Evolutionary conservation across 92 coral and sea anemone species (phyloP).

Genomic region (Epizoanthus illoricatus): DNA sequence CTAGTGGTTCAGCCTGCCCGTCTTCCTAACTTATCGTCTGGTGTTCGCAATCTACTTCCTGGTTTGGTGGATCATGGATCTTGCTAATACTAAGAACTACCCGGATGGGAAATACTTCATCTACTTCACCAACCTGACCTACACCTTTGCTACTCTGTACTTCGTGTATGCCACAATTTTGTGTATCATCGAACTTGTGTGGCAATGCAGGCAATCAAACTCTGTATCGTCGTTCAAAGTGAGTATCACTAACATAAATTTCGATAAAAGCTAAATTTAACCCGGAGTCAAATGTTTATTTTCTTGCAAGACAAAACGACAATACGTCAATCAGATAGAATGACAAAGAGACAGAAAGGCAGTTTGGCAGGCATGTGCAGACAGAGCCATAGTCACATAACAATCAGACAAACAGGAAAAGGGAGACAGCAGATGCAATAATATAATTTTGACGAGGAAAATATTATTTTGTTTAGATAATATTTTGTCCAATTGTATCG

Average conservation of each 20-base stretch:
- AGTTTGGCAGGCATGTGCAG: too few species aligned
- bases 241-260: background rate
- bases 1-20: constrained; percentile 23
- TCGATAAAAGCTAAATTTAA: background rate
- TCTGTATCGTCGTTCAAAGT: background rate
- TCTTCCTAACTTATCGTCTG: constrained; percentile 9
- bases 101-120: constrained; percentile 30
- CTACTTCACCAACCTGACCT: constrained; percentile 23
- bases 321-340: too few species aligned
- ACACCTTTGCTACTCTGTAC: constrained; percentile 15
- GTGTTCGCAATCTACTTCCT: constrained; percentile 21
- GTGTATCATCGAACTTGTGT: constrained; percentile 19
- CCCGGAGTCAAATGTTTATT: background rate
- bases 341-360: too few species aligned
- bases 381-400: too few species aligned
- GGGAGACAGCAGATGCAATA: too few species aligned
- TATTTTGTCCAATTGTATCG: too few species aligned
- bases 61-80: constrained; percentile 6
- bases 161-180: constrained; percentile 24
- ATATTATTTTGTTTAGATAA: too few species aligned
- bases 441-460: too few species aligned
- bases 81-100: background rate
- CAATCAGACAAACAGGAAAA: too few species aligned
- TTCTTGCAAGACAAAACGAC: too few species aligned
- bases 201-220: background rate